A percentile compares a stretch with the other conserved stretches of the same genome.
These are phyloP conservation scores for Cirrhinus mrigala DNA, from an alignment of 2,797 vertebrate species.

Conservation along the genomic window DNA sequence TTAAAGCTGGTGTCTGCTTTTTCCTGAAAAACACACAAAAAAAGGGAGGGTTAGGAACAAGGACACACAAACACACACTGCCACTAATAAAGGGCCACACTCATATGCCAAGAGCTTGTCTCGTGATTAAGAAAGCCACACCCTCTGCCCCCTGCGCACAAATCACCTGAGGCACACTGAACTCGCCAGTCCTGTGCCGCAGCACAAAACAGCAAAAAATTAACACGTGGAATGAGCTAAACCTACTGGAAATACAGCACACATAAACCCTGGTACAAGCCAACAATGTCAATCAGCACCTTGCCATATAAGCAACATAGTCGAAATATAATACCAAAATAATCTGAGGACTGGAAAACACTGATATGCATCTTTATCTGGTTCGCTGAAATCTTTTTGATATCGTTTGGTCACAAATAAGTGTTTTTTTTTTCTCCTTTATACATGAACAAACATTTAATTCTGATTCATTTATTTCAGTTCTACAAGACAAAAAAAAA, in stretches of 20 bases:
- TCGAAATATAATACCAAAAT: not conserved
- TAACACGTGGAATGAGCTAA: not conserved
- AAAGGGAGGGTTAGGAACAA: slow-evolving; percentile 29
- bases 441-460: not conserved
- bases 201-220: not conserved
- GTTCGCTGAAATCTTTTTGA: not conserved
- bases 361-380: not conserved
- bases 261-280: not conserved
- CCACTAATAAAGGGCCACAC: slow-evolving; percentile 6
- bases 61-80: slow-evolving; percentile 20
- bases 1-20: slow-evolving; percentile 87
- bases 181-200: not conserved
- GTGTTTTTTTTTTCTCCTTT: not conserved
- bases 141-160: not conserved
- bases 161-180: not conserved
- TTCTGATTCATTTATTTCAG: not conserved
- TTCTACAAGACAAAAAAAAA: not conserved
- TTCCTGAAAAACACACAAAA: slow-evolving; percentile 79
- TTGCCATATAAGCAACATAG: slow-evolving; percentile 17
- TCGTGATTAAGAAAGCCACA: slow-evolving; percentile 5
- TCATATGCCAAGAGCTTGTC: not conserved
- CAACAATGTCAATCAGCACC: not conserved
- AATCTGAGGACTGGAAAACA: not conserved
- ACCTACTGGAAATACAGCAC: slow-evolving; percentile 29
- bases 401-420: not conserved